Percentiles rank a stretch among this genome's conserved stretches.
Conservation (phyloP, 2,113 vertebrate species). For the Scytalopus superciliaris region DNA sequence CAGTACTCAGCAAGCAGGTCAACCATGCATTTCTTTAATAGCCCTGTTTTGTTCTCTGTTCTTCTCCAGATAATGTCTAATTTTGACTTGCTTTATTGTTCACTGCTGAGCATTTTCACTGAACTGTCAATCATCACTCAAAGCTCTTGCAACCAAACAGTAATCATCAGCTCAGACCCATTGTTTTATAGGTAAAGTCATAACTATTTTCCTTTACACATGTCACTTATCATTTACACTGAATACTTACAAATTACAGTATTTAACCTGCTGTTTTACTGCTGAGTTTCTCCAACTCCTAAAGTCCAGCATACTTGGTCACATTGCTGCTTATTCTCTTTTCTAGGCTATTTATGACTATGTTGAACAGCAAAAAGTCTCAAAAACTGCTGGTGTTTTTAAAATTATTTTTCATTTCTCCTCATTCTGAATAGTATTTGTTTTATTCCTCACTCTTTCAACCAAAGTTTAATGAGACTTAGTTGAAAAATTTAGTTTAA, state of each 20-base stretch:
- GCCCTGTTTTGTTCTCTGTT: not conserved
- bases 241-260: not conserved
- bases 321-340: not conserved
- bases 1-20: not conserved
- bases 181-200: not conserved
- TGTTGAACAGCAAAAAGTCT: not conserved
- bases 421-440: not conserved
- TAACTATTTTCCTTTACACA: not conserved
- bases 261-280: not conserved
- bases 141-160: not conserved
- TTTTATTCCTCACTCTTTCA: not conserved
- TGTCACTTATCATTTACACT: not conserved
- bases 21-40: not conserved
- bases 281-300: not conserved
- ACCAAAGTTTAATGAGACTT: not conserved
- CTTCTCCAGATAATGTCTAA: not conserved
- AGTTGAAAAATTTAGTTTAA: not conserved
- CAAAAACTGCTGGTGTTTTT: not conserved
- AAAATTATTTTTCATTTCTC: too few relatives aligned
- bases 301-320: not conserved
- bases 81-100: not conserved
- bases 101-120: not conserved
- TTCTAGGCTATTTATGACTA: not conserved
- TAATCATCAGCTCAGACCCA: not conserved
- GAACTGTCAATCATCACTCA: not conserved